A percentile compares a stretch with the other conserved stretches of the same genome.
Conservation (phyloP, 2,888 invertebrate species). For the Alcis repandata region DNA sequence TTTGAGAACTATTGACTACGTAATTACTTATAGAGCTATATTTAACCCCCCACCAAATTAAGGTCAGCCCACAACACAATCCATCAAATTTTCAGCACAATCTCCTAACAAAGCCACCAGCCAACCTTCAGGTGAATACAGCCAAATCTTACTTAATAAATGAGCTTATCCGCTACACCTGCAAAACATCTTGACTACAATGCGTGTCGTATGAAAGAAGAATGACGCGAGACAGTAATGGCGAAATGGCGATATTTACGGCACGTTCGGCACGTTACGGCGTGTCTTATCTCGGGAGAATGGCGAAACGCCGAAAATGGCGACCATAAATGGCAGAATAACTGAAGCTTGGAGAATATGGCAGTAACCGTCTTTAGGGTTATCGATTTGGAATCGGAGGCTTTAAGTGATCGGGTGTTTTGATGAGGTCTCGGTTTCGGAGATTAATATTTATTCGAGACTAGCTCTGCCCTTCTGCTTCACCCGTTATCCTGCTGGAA, state of each 20-base stretch:
- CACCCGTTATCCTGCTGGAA: too few species aligned
- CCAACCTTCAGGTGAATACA: background rate
- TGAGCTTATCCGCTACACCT: conserved; percentile 4
- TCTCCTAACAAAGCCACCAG: background rate
- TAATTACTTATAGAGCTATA: background rate
- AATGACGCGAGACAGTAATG: conserved; percentile 16
- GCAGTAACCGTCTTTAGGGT: conserved; percentile 2
- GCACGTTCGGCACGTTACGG: conserved; percentile 20
- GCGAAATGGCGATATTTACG: conserved; percentile 29
- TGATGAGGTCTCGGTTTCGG: background rate
- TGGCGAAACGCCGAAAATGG: conserved; percentile 22
- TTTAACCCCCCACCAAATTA: background rate
- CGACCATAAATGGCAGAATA: conserved; percentile 19
- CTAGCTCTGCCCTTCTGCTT: too few species aligned
- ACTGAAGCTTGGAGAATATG: conserved; percentile 16
- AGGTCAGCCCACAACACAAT: background rate
- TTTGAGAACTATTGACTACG: background rate
- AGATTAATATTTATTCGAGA: too few species aligned
- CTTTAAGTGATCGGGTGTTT: conserved; percentile 1
- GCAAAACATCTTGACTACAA: conserved; percentile 9
- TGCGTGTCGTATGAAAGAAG: conserved; percentile 13
- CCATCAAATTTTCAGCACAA: conserved; percentile 19
- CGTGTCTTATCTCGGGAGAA: conserved; percentile 30
- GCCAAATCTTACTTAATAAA: conserved; percentile 1
- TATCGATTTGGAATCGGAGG: conserved; percentile 17